phyloP scores from a whole-genome alignment of 2,113 vertebrate genomes.

The Cygnus atratus region DNA sequence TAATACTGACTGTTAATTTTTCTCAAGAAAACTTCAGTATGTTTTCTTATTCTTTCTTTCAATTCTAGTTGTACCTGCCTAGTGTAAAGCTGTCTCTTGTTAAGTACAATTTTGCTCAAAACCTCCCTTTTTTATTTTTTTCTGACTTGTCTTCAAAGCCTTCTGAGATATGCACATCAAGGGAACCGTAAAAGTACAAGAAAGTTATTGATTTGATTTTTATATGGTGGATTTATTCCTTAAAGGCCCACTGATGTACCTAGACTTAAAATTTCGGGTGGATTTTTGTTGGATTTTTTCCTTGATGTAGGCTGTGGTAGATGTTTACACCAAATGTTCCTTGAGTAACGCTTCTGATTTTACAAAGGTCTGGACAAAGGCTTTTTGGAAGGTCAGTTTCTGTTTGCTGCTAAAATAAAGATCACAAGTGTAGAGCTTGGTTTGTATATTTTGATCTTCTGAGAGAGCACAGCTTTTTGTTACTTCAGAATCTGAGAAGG shows the following conservation, averaged over 20 bases:
- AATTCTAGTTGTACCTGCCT: neutral
- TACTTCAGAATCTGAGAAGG: neutral
- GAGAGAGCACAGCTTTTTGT: neutral
- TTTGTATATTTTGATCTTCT: constrained; percentile 13
- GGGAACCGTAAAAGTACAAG: neutral
- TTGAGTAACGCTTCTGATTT: neutral
- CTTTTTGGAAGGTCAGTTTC: constrained; percentile 21
- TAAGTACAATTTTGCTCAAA: neutral
- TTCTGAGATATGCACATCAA: neutral
- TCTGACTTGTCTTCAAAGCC: neutral
- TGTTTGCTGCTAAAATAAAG: neutral
- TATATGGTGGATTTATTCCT: neutral
- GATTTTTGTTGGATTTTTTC: constrained; percentile 6
- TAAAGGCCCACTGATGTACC: neutral
- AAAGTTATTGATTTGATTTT: constrained; percentile 38
- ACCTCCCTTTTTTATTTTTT: neutral
- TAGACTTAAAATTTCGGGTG: neutral
- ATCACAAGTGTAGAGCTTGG: neutral
- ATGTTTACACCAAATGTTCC: neutral
- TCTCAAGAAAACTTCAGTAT: neutral
- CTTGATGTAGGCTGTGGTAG: constrained; percentile 4
- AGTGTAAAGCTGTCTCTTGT: neutral
- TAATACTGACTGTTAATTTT: neutral
- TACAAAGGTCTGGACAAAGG: constrained; percentile 1
- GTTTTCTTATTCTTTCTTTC: neutral